These are phyloP conservation scores for Sipha maydis DNA, from an alignment of 2,888 invertebrate genomes.

Conservation along the genomic window DNA sequence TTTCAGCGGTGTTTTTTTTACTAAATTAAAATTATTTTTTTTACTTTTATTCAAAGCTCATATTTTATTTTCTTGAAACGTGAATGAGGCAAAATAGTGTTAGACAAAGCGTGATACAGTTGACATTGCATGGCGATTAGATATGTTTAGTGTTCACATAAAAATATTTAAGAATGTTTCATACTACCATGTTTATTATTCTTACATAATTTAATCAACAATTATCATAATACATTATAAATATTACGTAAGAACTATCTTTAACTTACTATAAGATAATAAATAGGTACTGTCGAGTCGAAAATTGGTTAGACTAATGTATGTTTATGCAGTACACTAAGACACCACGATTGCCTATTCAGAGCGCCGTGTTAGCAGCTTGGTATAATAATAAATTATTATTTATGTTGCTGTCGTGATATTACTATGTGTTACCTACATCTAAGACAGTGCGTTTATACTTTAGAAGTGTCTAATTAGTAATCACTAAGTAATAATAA, in stretches of 20 bases:
- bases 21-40: not conserved
- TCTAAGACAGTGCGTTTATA: conserved; percentile 57
- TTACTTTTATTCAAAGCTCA: conserved; percentile 9
- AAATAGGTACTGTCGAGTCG: not conserved
- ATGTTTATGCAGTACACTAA: conserved; percentile 1
- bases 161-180: conserved; percentile 10
- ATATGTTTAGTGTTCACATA: conserved; percentile 17
- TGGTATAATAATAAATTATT: not conserved
- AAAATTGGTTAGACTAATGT: not conserved
- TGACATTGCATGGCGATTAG: conserved; percentile 54
- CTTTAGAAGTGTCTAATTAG: conserved; percentile 49
- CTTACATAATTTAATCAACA: not conserved
- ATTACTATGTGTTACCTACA: conserved; percentile 12
- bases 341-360: conserved; percentile 30
- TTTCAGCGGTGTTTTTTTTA: not conserved
- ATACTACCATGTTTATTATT: conserved; percentile 39
- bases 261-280: not conserved
- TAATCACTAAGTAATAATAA: conserved; percentile 53
- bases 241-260: not conserved
- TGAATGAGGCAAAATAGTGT: conserved; percentile 50
- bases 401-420: not conserved
- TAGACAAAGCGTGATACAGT: conserved; percentile 54
- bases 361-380: conserved; percentile 28
- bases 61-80: conserved; percentile 14
- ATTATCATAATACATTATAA: not conserved